Percentiles rank a stretch among this genome's conserved stretches.
These are phyloP conservation scores for Deilephila elpenor DNA, from an alignment of 2,888 invertebrate species.

Conservation along the genomic window DNA sequence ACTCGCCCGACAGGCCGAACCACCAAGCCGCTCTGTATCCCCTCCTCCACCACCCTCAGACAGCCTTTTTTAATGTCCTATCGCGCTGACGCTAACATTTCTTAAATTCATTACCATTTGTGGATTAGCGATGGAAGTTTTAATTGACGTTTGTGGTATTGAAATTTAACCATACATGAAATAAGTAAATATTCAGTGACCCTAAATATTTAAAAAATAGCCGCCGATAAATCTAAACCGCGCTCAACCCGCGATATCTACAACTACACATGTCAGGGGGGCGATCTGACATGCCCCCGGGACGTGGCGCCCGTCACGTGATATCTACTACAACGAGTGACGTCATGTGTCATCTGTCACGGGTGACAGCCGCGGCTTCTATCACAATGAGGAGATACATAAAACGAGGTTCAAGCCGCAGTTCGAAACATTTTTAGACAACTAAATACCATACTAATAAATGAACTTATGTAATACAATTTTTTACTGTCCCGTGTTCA, in stretches of 20 bases:
- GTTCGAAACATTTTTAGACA: not conserved
- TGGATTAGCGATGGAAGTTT: not conserved
- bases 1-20: not conserved
- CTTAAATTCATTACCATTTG: not conserved
- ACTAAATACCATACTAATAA: too few species aligned
- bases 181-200: too few species aligned
- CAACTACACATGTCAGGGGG: constrained; percentile 9
- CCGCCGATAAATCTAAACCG: constrained; percentile 14
- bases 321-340: not conserved
- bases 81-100: constrained; percentile 2
- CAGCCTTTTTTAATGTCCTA: constrained; percentile 7
- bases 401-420: not conserved
- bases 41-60: not conserved
- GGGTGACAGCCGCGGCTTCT: constrained; percentile 27
- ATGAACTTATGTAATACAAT: too few species aligned
- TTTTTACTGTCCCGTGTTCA: too few species aligned
- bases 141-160: not conserved
- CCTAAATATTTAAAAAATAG: too few species aligned
- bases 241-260: not conserved
- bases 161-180: too few species aligned
- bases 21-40: not conserved
- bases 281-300: not conserved
- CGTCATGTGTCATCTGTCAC: constrained; percentile 14
- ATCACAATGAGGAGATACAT: not conserved
- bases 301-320: not conserved